A percentile compares a stretch with the other conserved stretches of the same genome.
Conservation (phyloP, 2,113 vertebrate species). For the Amia ocellicauda region DNA sequence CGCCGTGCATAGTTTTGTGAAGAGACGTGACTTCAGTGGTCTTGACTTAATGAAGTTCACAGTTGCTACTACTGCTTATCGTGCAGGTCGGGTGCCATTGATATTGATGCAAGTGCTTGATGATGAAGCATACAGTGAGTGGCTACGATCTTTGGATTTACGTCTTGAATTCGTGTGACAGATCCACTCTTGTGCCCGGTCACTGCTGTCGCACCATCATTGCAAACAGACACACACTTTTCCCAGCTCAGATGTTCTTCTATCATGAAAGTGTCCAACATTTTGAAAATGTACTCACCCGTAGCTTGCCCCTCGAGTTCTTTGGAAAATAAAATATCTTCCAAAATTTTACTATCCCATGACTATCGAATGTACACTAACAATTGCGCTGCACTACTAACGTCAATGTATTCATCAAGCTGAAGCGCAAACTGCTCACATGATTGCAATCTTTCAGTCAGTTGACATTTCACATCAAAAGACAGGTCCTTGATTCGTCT, state of each 20-base stretch:
- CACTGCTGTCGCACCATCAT: slow-evolving; percentile 8
- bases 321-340: too few relatives aligned
- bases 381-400: slow-evolving; percentile 7
- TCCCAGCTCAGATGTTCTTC: not conserved
- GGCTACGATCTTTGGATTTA: slow-evolving; percentile 6
- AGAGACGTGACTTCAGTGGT: too few relatives aligned
- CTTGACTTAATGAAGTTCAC: too few relatives aligned
- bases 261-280: slow-evolving; percentile 9
- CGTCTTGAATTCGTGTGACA: slow-evolving; percentile 4
- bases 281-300: slow-evolving; percentile 10
- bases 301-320: not conserved
- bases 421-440: slow-evolving; percentile 12
- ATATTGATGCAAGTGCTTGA: slow-evolving; percentile 8
- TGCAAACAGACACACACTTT: slow-evolving; percentile 12
- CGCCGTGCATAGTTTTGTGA: slow-evolving; percentile 1
- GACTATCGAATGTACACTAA: slow-evolving; percentile 8
- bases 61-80: not conserved
- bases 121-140: slow-evolving; percentile 11
- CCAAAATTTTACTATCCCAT: too few relatives aligned
- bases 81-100: slow-evolving; percentile 12
- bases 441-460: too few relatives aligned
- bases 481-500: too few relatives aligned
- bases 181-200: slow-evolving; percentile 1
- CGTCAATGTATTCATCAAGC: slow-evolving; percentile 8
- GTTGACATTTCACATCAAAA: too few relatives aligned